phyloP scores from a whole-genome alignment of 1,140 invertebrate genomes.

The Frieseomelitta varia region DNA sequence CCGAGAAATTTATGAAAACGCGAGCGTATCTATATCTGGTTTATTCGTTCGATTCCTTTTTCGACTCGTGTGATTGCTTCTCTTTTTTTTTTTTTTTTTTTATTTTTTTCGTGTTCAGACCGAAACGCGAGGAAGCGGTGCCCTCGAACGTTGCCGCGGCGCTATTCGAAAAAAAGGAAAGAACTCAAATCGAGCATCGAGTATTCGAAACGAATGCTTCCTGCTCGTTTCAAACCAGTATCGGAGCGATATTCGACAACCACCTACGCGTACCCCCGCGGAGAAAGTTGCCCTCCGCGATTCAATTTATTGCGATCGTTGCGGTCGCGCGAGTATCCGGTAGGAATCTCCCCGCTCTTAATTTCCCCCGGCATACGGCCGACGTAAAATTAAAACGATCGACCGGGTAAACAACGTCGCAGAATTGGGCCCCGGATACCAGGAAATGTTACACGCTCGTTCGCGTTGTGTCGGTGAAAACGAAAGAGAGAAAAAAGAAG shows the following conservation, averaged over 20 bases:
- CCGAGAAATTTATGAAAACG: constrained; percentile 54
- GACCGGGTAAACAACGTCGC: constrained; percentile 44
- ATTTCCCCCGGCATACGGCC: constrained; percentile 46
- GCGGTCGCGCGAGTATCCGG: constrained; percentile 53
- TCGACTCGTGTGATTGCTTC: not conserved
- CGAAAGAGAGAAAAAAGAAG: not conserved
- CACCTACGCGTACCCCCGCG: constrained; percentile 70
- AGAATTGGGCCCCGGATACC: not conserved
- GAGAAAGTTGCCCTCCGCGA: constrained; percentile 69
- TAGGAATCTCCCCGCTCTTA: constrained; percentile 58
- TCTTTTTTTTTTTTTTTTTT: not conserved
- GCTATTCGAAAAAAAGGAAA: constrained; percentile 43
- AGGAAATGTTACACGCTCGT: constrained; percentile 7
- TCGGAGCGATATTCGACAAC: constrained; percentile 69
- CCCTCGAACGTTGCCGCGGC: not conserved
- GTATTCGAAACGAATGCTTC: constrained; percentile 60
- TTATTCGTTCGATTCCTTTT: not conserved
- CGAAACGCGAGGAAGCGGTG: not conserved
- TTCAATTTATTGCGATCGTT: constrained; percentile 69
- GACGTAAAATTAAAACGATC: constrained; percentile 63
- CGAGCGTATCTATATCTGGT: not conserved
- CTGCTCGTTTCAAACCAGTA: constrained; percentile 62
- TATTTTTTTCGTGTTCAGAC: not conserved
- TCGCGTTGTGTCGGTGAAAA: no score
- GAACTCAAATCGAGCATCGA: constrained; percentile 59